These are phyloP conservation scores for Actinernus sp. DNA, from an alignment of 92 coral and sea anemone species.

Conservation along the genomic window DNA sequence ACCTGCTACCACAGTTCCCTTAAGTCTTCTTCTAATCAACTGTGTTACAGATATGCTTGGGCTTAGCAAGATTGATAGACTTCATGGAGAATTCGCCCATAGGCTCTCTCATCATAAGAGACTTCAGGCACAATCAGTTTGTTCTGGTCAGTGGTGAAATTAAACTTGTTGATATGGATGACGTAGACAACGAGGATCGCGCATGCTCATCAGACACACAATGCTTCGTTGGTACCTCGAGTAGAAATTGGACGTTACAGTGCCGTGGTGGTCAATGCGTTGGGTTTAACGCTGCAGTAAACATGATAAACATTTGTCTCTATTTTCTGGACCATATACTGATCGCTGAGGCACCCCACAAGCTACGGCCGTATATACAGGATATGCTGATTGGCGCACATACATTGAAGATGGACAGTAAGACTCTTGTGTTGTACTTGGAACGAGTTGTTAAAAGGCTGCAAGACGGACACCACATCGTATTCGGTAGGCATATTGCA, in stretches of 20 bases:
- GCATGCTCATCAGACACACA: conserved; percentile 55
- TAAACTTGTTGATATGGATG: conserved; percentile 90
- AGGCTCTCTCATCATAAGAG: conserved; percentile 89
- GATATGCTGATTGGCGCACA: conserved; percentile 44
- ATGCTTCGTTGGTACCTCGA: conserved; percentile 76
- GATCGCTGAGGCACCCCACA: conserved; percentile 81
- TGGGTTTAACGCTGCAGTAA: conserved; percentile 69
- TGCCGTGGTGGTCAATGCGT: conserved; percentile 73
- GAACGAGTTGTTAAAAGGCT: conserved; percentile 64
- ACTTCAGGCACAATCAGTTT: conserved; percentile 89
- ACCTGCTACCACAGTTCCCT: no score
- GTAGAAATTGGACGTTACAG: conserved; percentile 61
- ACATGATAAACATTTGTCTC: conserved; percentile 54
- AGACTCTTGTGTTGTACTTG: conserved; percentile 53
- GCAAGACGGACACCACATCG: conserved; percentile 67
- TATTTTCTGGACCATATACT: conserved; percentile 76
- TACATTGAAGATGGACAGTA: conserved; percentile 46
- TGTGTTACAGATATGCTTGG: conserved; percentile 79
- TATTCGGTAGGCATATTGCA: conserved; percentile 33
- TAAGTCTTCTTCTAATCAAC: no score
- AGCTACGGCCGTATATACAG: conserved; percentile 39
- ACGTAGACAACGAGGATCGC: conserved; percentile 90
- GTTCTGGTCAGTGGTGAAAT: conserved; percentile 87
- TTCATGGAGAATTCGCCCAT: conserved; percentile 83
- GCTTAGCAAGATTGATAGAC: conserved; percentile 75